Evolutionary conservation across 2,797 vertebrate species (phyloP).

Genomic region (Eulemur mongoz): DNA sequence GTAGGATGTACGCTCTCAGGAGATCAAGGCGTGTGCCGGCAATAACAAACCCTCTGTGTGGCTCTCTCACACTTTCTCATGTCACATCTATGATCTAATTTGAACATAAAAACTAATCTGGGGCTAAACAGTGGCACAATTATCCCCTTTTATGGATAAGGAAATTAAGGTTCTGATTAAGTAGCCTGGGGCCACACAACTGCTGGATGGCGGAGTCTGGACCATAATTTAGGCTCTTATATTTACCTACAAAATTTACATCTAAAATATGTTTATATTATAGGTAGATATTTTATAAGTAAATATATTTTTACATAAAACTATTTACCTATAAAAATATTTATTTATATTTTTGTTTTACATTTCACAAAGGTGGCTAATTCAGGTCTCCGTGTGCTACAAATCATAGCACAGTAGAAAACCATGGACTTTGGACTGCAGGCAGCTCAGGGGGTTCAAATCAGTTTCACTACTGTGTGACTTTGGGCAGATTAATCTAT

Average conservation of each 20-base stretch:
- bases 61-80: background rate
- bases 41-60: slow-evolving; percentile 1
- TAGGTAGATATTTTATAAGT: background rate
- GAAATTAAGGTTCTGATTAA: background rate
- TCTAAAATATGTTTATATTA: background rate
- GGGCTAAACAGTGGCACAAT: background rate
- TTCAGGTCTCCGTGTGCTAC: background rate
- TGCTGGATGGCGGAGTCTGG: background rate
- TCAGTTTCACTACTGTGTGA: background rate
- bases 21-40: background rate
- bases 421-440: background rate
- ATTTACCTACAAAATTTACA: background rate
- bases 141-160: background rate
- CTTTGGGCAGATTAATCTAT: background rate
- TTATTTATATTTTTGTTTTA: background rate
- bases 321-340: background rate
- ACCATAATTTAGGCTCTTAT: background rate
- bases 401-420: background rate
- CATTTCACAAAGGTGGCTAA: background rate
- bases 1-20: background rate
- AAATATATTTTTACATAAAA: background rate
- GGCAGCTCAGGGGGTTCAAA: background rate
- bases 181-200: background rate
- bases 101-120: slow-evolving; percentile 23
- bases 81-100: background rate